phyloP scores from a whole-genome alignment of 2,888 invertebrate genomes.

The Polymixis flavicincta region DNA sequence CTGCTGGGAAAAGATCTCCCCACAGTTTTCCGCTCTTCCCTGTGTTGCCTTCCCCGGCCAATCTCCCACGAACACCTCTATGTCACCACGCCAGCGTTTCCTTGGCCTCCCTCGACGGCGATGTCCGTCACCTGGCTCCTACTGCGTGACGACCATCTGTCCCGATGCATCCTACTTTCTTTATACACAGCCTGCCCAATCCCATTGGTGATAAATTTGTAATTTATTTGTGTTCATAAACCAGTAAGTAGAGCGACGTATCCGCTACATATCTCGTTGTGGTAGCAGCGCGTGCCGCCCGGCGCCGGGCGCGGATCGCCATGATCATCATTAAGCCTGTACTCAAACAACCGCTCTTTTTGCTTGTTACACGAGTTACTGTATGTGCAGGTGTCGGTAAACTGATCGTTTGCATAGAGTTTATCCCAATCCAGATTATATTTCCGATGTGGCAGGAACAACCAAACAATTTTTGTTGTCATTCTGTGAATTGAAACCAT shows the following conservation, averaged over 20 bases:
- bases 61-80: too few relatives aligned
- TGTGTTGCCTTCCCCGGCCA: too few relatives aligned
- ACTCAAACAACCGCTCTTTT: conserved; percentile 22
- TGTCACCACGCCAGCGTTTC: not conserved
- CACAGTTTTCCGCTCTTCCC: not conserved
- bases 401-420: conserved; percentile 18
- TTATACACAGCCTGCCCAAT: not conserved
- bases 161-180: too few relatives aligned
- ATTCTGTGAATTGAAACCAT: not conserved
- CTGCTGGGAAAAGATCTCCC: not conserved
- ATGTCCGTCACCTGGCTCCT: too few relatives aligned
- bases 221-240: not conserved
- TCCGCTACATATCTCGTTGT: not conserved
- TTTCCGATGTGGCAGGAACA: not conserved
- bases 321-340: conserved; percentile 28
- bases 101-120: not conserved
- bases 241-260: not conserved
- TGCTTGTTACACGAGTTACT: conserved; percentile 25
- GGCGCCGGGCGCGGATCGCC: conserved; percentile 23
- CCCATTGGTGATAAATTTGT: not conserved
- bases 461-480: not conserved
- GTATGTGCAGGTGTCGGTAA: not conserved
- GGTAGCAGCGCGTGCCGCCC: conserved; percentile 50
- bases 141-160: too few relatives aligned
- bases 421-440: not conserved